Evolutionary conservation across 2,888 invertebrate genomes (phyloP), one percentile per base, ranked within the genome.

Genomic region (Drosophila mayaguana): DNA sequence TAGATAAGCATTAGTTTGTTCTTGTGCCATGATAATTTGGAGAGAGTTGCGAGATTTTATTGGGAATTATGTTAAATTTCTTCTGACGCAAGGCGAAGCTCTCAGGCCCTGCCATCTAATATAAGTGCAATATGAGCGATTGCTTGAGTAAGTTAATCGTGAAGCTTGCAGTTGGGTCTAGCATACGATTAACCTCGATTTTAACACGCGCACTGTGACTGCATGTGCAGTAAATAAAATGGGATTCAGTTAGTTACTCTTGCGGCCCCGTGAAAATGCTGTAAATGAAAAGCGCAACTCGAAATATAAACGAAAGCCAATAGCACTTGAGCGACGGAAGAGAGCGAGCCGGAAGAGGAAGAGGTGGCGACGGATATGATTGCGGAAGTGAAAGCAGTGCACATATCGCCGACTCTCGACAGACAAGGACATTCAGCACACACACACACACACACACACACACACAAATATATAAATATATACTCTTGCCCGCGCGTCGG

Each of bases 361-460:
- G 38, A 40, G 40, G 51, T 25, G 53, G 53, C 55, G 63, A 66
- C 75, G 84, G 73, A 79, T 73, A 77, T 77, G 63, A 75, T 56
- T 63, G 72, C 77, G 85, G 83, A 88, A 63, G 74, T 81, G 66
- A 79, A 83, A 83, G 71, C 81, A 86, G 86, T 79, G 66, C 81
- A 86, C 57, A 72, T 7, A 46, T 25, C 68, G 71, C 43, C 72
- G 55, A 46, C 57, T 63, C 51, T 40, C 45, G 34, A 34, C 43
- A 56, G 74, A 66, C 81, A 77, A 75, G 83, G 78, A 72, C 78
- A 75, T 63, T 70, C 60, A 80, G 64, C 72, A 62, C 70, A 76
- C 42, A 42, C 38, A 28, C 59, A 46, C 54, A 34, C 46, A 56
- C 28, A 66, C n/a, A 34, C 18, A 16, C 36, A n/a, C 32, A 32